Percentiles rank a stretch among this genome's conserved stretches.
Conservation (phyloP, 2,113 vertebrate genomes). For the Trachemys scripta region DNA sequence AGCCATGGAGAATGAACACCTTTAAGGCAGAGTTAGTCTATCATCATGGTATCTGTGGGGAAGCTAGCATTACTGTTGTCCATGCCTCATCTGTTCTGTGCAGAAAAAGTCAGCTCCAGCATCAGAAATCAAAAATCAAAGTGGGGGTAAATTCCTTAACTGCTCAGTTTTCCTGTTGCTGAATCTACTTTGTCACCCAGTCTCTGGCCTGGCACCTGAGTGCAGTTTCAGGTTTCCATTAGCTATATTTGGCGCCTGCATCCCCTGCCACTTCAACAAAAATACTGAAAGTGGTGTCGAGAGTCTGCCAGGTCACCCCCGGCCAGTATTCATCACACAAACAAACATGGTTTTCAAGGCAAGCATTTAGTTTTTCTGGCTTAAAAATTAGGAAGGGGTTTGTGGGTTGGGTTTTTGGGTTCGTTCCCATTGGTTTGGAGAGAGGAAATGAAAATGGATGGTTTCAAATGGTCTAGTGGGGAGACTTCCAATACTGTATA, state of each 20-base stretch:
- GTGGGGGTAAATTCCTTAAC: background rate
- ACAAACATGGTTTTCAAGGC: background rate
- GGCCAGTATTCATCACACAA: rapidly evolving
- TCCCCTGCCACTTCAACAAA: background rate
- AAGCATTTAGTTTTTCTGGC: background rate
- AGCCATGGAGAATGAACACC: background rate
- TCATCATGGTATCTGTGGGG: too few relatives aligned
- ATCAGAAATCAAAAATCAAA: background rate
- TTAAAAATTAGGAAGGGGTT: background rate
- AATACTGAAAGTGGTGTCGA: background rate
- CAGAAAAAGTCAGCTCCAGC: background rate
- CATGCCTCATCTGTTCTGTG: rapidly evolving
- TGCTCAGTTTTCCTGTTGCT: background rate
- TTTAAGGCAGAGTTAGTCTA: background rate
- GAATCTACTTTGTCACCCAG: background rate
- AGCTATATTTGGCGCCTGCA: background rate
- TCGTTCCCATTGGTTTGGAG: background rate
- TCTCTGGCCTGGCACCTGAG: constrained; percentile 17
- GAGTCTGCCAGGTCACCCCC: background rate
- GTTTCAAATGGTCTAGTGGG: background rate
- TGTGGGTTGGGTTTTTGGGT: background rate
- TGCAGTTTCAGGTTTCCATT: too few relatives aligned
- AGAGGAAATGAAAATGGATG: background rate
- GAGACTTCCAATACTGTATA: background rate
- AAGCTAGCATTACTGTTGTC: rapidly evolving